Percentiles rank a stretch among this genome's conserved stretches.
Evolutionary conservation across 2,113 vertebrate species (phyloP).

Genomic region (Lota lota): DNA sequence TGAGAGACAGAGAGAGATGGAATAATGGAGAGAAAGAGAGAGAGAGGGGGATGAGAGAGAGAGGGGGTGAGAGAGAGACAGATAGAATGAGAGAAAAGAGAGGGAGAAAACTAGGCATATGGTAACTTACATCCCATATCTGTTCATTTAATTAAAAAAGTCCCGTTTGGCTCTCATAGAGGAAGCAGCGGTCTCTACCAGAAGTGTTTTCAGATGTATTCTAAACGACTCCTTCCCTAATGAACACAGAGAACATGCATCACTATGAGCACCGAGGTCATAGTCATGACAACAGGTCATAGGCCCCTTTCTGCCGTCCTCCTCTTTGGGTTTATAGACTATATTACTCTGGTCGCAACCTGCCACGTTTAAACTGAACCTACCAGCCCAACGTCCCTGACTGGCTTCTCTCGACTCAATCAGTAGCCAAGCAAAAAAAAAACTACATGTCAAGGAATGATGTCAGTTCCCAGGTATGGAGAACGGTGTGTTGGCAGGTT

Average conservation of each 20-base stretch:
- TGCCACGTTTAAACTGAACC: no score
- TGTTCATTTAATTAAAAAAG: slow-evolving; percentile 15
- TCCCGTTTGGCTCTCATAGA: slow-evolving; percentile 5
- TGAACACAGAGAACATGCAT: slow-evolving; percentile 15
- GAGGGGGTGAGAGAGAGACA: not conserved
- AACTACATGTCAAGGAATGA: slow-evolving; percentile 48
- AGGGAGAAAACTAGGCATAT: not conserved
- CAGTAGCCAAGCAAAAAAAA: slow-evolving; percentile 29
- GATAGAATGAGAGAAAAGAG: slow-evolving; percentile 8
- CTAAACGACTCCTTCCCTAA: slow-evolving; percentile 20
- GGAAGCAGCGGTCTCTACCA: slow-evolving; percentile 3
- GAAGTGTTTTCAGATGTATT: slow-evolving; percentile 29
- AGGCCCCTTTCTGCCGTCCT: no score
- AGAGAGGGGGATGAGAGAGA: no score
- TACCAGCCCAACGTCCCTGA: no score
- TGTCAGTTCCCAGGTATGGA: slow-evolving; percentile 31
- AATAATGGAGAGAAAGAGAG: no score
- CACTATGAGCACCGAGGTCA: no score
- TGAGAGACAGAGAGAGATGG: no score
- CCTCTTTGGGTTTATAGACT: no score
- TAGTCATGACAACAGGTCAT: no score
- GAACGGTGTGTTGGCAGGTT: slow-evolving; percentile 21
- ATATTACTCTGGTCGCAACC: no score
- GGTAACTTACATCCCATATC: slow-evolving; percentile 32
- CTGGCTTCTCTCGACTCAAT: no score